Conservation (phyloP, 2,888 invertebrate species). For the Hypena proboscidalis region DNA sequence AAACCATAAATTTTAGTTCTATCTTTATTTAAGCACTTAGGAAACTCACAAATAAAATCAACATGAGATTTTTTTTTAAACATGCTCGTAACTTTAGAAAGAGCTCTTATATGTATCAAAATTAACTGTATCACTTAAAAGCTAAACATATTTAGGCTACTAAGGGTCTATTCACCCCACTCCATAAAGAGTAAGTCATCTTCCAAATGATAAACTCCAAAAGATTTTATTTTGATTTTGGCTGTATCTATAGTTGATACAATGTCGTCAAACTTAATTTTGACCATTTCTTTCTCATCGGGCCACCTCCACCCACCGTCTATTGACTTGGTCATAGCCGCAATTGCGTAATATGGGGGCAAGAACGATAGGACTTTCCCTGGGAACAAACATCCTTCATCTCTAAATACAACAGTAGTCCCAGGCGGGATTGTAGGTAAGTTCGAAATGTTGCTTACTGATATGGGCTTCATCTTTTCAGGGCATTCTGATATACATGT, state of each 20-base stretch:
- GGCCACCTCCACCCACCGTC: conserved; percentile 14
- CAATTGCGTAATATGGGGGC: conserved; percentile 9
- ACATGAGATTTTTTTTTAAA: neutral
- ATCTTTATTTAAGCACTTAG: conserved; percentile 10
- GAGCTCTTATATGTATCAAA: neutral
- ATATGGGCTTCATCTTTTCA: too few relatives aligned
- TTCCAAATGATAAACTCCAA: neutral
- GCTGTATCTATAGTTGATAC: conserved; percentile 7
- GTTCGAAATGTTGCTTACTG: neutral
- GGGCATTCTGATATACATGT: too few relatives aligned
- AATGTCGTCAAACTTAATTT: conserved; percentile 13
- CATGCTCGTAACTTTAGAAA: neutral
- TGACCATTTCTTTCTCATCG: conserved; percentile 11
- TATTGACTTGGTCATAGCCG: conserved; percentile 7
- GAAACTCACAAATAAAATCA: neutral
- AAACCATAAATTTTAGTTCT: conserved; percentile 12
- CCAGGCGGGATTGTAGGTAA: conserved; percentile 1
- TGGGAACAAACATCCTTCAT: conserved; percentile 16
- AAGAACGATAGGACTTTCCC: conserved; percentile 10
- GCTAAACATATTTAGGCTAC: neutral
- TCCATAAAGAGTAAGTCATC: conserved; percentile 19
- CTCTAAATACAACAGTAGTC: conserved; percentile 15
- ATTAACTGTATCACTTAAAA: neutral
- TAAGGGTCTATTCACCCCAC: conserved; percentile 13
- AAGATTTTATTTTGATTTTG: neutral